phyloP scores from a whole-genome alignment of 2,113 vertebrate genomes.

The Rhinoptilus africanus region DNA sequence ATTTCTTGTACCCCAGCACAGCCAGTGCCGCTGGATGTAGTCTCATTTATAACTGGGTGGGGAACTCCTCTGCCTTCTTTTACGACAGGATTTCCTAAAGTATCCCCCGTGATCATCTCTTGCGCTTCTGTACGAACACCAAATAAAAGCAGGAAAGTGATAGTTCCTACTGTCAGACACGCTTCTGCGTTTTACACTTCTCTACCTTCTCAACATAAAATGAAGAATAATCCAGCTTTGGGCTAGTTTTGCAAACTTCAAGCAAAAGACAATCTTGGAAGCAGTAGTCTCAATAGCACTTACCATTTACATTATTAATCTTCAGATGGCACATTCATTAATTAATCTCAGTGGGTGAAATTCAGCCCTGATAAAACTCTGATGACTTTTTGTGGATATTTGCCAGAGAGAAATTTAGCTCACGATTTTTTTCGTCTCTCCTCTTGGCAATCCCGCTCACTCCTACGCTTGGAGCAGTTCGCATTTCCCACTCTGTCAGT shows the following conservation, averaged over 20 bases:
- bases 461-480: neutral
- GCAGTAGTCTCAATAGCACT: neutral
- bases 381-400: neutral
- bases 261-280: neutral
- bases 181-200: neutral
- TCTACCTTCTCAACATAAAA: neutral
- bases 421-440: neutral
- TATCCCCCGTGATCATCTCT: neutral
- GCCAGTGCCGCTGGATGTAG: fast-evolving
- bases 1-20: neutral
- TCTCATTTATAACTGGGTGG: fast-evolving
- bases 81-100: neutral
- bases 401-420: neutral
- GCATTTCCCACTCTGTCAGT: neutral
- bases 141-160: neutral
- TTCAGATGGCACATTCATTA: neutral
- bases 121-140: neutral
- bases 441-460: neutral
- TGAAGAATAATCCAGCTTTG: neutral
- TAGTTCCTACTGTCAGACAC: neutral
- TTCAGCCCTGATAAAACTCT: neutral
- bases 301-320: neutral
- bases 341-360: neutral
- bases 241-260: neutral
- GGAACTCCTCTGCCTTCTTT: neutral